Evolutionary conservation across 2,888 invertebrate genomes (phyloP).

Genomic region (Dasypogon diadema): DNA sequence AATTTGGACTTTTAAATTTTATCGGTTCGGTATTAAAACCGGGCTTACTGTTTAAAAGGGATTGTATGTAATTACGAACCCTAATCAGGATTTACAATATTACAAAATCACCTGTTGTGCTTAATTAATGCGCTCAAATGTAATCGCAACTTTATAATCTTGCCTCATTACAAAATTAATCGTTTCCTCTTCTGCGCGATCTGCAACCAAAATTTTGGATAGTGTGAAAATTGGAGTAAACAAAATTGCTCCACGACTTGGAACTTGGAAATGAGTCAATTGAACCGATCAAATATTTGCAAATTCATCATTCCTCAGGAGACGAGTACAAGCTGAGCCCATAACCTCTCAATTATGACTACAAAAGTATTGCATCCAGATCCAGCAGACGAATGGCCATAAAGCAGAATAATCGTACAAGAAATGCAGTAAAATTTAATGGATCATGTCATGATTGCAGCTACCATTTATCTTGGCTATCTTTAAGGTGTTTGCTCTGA

Average conservation of each 20-base stretch:
- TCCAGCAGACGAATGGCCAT: neutral
- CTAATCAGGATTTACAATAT: too few relatives aligned
- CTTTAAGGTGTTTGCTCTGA: constrained; percentile 13
- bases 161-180: too few relatives aligned
- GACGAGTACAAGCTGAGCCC: neutral
- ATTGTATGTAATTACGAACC: too few relatives aligned
- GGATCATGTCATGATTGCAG: constrained; percentile 34
- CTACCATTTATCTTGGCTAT: constrained; percentile 16
- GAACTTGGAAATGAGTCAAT: neutral
- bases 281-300: neutral
- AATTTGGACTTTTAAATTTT: too few relatives aligned
- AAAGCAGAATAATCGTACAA: constrained; percentile 7
- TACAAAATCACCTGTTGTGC: too few relatives aligned
- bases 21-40: too few relatives aligned
- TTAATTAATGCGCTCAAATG: too few relatives aligned
- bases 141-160: too few relatives aligned
- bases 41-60: too few relatives aligned
- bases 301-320: neutral
- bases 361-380: constrained; percentile 1
- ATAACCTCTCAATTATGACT: constrained; percentile 13
- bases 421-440: constrained; percentile 35
- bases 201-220: neutral
- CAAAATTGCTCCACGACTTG: neutral
- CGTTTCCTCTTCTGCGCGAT: too few relatives aligned
- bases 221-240: neutral